Conservation (phyloP, 2,113 vertebrate genomes). For the Salvelinus namaycush region DNA sequence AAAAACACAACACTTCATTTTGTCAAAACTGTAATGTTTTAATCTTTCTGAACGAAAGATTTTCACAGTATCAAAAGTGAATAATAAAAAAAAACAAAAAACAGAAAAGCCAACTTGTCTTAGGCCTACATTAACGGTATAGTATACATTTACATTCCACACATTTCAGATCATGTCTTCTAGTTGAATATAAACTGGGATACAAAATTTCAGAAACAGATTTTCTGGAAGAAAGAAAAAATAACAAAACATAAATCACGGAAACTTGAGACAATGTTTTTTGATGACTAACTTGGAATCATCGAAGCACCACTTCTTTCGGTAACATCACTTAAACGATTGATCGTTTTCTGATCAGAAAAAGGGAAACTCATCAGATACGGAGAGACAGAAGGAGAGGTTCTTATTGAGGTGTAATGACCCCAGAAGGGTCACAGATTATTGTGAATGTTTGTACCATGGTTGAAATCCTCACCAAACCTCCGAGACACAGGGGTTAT, state of each 20-base stretch:
- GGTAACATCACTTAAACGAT: slow-evolving; percentile 31
- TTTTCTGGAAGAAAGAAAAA: slow-evolving; percentile 24
- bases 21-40: slow-evolving; percentile 88
- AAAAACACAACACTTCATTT: slow-evolving; percentile 66
- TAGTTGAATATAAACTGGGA: slow-evolving; percentile 76
- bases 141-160: slow-evolving; percentile 84
- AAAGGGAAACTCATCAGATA: slow-evolving; percentile 31
- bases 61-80: slow-evolving; percentile 96
- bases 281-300: slow-evolving; percentile 15
- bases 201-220: slow-evolving; percentile 63
- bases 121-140: slow-evolving; percentile 74
- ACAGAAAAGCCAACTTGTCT: slow-evolving; percentile 77
- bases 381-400: slow-evolving; percentile 11
- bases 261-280: slow-evolving; percentile 30
- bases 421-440: slow-evolving; percentile 35
- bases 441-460: slow-evolving; percentile 38
- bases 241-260: slow-evolving; percentile 30
- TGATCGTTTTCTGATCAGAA: slow-evolving; percentile 31
- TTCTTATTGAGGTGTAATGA: background rate
- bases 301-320: slow-evolving; percentile 41
- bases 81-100: slow-evolving; percentile 66
- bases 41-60: slow-evolving; percentile 91
- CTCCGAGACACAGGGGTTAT: slow-evolving; percentile 14
- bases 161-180: slow-evolving; percentile 75
- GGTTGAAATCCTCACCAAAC: too few relatives aligned